These are phyloP conservation scores for Osmoderma eremita DNA, from an alignment of 2,888 invertebrate genomes.

Conservation along the genomic window DNA sequence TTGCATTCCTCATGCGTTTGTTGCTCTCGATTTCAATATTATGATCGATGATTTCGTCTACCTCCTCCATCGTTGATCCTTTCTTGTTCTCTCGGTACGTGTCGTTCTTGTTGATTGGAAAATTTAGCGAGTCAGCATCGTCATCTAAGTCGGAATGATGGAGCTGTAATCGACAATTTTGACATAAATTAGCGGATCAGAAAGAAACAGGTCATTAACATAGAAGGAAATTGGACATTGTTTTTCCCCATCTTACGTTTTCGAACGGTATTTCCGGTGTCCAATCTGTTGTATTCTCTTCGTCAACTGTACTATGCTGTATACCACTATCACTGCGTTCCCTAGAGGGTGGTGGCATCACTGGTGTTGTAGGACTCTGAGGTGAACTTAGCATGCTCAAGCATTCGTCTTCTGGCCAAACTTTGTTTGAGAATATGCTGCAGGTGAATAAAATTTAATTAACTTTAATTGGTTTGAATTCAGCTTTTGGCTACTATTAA, in stretches of 20 bases:
- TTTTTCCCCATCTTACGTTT: slow-evolving; percentile 70
- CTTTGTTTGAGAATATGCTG: slow-evolving; percentile 63
- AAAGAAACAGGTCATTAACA: too few relatives aligned
- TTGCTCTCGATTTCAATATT: slow-evolving; percentile 91
- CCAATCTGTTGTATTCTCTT: slow-evolving; percentile 85
- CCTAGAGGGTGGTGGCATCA: slow-evolving; percentile 51
- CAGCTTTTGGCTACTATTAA: too few relatives aligned
- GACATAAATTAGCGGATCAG: neutral
- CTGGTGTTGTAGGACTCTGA: slow-evolving; percentile 62
- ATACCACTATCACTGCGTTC: slow-evolving; percentile 63
- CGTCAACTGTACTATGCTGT: slow-evolving; percentile 71
- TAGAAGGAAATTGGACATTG: too few relatives aligned
- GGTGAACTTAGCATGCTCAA: slow-evolving; percentile 55
- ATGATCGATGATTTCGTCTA: slow-evolving; percentile 84
- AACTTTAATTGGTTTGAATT: too few relatives aligned
- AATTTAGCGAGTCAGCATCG: slow-evolving; percentile 58
- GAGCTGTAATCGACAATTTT: slow-evolving; percentile 51
- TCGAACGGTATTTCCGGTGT: slow-evolving; percentile 92
- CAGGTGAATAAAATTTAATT: neutral
- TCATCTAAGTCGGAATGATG: slow-evolving; percentile 60
- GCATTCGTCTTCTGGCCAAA: slow-evolving; percentile 61
- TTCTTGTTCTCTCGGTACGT: slow-evolving; percentile 53
- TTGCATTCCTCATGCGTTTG: slow-evolving; percentile 85
- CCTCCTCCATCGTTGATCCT: slow-evolving; percentile 65
- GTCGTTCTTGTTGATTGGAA: slow-evolving; percentile 61